Conservation (phyloP, 2,888 invertebrate genomes). For the Seira ritae region DNA sequence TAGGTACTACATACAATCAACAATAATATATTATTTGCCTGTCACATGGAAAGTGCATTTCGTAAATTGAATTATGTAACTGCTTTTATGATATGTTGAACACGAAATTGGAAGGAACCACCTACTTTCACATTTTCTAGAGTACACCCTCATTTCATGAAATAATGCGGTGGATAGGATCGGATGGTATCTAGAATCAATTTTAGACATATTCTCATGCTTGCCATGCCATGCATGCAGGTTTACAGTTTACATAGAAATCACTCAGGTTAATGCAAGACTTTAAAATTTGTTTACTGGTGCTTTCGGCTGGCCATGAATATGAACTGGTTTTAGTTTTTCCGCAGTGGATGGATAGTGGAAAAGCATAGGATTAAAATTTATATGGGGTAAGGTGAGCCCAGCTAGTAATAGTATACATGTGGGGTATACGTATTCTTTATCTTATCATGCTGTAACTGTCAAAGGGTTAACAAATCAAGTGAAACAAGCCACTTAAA, state of each 20-base stretch:
- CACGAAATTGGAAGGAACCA: neutral
- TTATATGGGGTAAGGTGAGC: neutral
- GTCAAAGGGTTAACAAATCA: slow-evolving; percentile 44
- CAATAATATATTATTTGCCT: neutral
- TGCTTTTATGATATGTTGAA: neutral
- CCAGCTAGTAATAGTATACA: neutral
- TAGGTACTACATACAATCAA: neutral
- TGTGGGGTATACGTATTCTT: neutral
- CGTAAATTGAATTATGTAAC: neutral
- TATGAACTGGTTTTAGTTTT: neutral
- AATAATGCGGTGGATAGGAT: neutral
- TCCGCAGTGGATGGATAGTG: neutral
- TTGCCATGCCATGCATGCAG: neutral
- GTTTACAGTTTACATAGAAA: neutral
- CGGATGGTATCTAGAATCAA: neutral
- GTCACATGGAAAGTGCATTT: neutral
- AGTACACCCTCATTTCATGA: no score
- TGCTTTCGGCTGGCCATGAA: no score
- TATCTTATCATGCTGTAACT: slow-evolving; percentile 32
- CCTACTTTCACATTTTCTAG: neutral
- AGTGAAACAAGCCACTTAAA: slow-evolving; percentile 36
- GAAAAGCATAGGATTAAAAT: neutral
- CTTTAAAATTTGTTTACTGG: neutral
- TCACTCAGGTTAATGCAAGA: neutral
- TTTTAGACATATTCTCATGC: no score